These are phyloP conservation scores for Onychomys torridus DNA, from an alignment of 2,797 vertebrate species.

Conservation along the genomic window DNA sequence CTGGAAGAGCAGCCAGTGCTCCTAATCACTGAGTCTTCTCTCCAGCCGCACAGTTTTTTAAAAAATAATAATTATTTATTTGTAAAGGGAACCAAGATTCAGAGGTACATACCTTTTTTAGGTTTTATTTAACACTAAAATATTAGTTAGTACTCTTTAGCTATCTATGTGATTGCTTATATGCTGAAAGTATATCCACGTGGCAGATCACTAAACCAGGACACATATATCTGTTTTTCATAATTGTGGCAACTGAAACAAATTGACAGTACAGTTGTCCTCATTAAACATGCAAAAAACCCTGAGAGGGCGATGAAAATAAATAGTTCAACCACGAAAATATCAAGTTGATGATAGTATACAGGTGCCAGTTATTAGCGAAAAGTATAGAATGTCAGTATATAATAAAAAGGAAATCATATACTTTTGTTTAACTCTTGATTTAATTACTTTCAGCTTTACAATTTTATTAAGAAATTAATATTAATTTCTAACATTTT, in stretches of 20 bases:
- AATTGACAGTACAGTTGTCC: not conserved
- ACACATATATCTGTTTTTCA: not conserved
- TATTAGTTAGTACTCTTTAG: slow-evolving; percentile 30
- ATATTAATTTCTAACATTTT: slow-evolving; percentile 43
- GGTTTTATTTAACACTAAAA: slow-evolving; percentile 18
- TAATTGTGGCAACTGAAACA: slow-evolving; percentile 12
- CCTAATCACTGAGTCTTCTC: not conserved
- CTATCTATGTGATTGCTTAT: not conserved
- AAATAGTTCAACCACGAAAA: slow-evolving; percentile 18
- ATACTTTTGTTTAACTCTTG: not conserved
- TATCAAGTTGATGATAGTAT: not conserved
- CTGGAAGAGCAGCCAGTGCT: not conserved
- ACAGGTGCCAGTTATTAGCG: slow-evolving; percentile 20
- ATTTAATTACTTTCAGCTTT: slow-evolving; percentile 61
- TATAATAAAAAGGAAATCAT: slow-evolving; percentile 44
- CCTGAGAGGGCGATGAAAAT: not conserved
- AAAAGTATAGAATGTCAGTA: slow-evolving; percentile 21
- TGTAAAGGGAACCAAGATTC: slow-evolving; percentile 27
- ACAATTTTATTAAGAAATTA: slow-evolving; percentile 32
- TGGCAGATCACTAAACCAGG: slow-evolving; percentile 5
- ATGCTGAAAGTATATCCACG: not conserved
- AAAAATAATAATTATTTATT: not conserved
- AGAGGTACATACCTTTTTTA: not conserved
- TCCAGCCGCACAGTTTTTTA: not conserved
- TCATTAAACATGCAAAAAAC: not conserved